These are phyloP conservation scores for Camponotus fellah DNA, from an alignment of 2,888 invertebrate species.

Conservation along the genomic window DNA sequence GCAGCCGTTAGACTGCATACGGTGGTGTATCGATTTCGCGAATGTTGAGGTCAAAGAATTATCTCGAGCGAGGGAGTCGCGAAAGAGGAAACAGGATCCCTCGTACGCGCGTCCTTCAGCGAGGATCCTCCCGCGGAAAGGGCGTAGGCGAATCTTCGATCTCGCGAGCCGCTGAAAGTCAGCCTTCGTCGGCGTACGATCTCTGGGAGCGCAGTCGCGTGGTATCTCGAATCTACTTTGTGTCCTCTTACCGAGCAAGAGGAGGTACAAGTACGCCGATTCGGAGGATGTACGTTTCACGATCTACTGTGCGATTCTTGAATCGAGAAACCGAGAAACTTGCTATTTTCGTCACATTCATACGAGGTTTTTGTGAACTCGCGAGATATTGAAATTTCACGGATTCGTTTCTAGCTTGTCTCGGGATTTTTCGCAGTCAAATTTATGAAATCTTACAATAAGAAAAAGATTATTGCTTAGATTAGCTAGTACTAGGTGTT, in stretches of 20 bases:
- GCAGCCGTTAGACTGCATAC: constrained; percentile 4
- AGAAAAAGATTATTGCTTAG: neutral
- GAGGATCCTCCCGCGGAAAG: constrained; percentile 64
- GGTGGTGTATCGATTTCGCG: constrained; percentile 68
- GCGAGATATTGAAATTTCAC: constrained; percentile 44
- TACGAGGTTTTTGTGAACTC: constrained; percentile 62
- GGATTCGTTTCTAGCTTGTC: neutral
- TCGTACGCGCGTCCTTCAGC: constrained; percentile 65
- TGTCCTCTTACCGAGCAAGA: constrained; percentile 78
- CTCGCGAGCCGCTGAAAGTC: constrained; percentile 77
- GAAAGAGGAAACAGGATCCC: constrained; percentile 70
- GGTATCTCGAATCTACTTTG: constrained; percentile 84
- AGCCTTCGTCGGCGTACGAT: constrained; percentile 65
- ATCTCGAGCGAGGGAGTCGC: constrained; percentile 63
- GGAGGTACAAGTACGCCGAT: constrained; percentile 69
- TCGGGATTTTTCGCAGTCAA: neutral
- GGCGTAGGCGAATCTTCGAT: constrained; percentile 84
- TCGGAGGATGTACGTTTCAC: constrained; percentile 80
- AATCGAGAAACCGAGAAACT: constrained; percentile 38
- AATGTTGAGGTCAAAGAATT: constrained; percentile 59
- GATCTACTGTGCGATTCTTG: constrained; percentile 75
- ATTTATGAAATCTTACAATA: neutral
- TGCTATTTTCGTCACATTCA: constrained; percentile 51
- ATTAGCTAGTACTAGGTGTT: too few species aligned
- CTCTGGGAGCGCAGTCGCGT: constrained; percentile 79